phyloP scores from a whole-genome alignment of 2,797 vertebrate species.

The Enteromius unitaeniatus region DNA sequence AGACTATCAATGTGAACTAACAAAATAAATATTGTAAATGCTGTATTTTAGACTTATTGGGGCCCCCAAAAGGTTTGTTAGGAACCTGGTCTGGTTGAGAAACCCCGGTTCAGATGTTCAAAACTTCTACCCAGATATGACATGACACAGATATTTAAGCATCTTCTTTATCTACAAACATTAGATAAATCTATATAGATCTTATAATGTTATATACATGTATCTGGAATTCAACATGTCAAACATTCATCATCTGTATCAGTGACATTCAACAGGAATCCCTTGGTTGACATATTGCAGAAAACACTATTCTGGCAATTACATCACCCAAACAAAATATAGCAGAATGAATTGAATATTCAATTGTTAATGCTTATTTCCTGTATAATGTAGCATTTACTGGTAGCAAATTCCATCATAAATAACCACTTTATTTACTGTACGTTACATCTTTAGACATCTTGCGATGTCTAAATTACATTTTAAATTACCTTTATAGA shows the following conservation, averaged over 20 bases:
- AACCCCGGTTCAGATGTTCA: background rate
- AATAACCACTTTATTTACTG: background rate
- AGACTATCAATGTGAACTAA: background rate
- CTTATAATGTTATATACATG: background rate
- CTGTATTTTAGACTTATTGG: background rate
- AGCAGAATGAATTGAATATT: background rate
- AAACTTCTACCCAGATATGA: background rate
- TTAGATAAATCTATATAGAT: conserved; percentile 8
- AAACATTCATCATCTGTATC: background rate
- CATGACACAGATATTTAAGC: background rate
- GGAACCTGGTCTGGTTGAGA: background rate
- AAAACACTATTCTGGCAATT: background rate
- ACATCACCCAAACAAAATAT: background rate
- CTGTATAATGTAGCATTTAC: background rate
- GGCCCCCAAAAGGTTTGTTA: background rate
- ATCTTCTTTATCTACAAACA: background rate
- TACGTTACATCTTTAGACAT: background rate
- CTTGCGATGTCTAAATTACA: background rate
- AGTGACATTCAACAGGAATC: background rate
- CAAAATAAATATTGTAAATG: background rate
- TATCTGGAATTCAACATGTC: background rate
- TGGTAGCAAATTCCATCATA: background rate
- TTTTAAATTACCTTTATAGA: background rate
- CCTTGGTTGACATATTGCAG: background rate
- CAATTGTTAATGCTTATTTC: background rate